A percentile compares a stretch with the other conserved stretches of the same genome.
phyloP scores from a whole-genome alignment of 2,888 invertebrate species.

The Embidobia sp. region DNA sequence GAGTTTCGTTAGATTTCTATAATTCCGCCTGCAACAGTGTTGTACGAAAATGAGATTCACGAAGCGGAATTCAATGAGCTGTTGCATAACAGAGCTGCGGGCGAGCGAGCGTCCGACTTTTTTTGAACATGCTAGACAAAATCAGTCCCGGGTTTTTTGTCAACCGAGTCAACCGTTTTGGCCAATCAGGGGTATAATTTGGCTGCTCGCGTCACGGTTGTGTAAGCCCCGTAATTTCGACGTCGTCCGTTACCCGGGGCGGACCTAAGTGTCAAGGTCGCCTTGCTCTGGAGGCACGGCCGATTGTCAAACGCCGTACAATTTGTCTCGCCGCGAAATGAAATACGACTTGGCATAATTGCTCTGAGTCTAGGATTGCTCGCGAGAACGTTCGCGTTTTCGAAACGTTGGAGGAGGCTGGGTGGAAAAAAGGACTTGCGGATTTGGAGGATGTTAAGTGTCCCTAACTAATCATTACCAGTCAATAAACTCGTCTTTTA shows the following conservation, averaged over 20 bases:
- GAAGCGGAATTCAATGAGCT: no score
- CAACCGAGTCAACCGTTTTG: not conserved
- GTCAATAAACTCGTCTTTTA: conserved; percentile 23
- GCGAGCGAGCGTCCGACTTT: no score
- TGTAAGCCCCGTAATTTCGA: conserved; percentile 15
- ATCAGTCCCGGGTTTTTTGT: conserved; percentile 3
- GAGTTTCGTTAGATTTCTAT: no score
- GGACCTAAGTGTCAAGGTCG: conserved; percentile 10
- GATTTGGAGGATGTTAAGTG: conserved; percentile 9
- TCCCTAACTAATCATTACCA: conserved; percentile 26
- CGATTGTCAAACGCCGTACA: not conserved
- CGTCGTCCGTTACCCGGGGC: not conserved
- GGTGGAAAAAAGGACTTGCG: no score
- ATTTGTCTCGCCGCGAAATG: conserved; percentile 8
- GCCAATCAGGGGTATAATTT: not conserved
- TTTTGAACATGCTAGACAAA: no score
- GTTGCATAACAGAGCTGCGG: no score
- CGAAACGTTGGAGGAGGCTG: no score
- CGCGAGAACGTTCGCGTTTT: not conserved
- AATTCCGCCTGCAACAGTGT: no score
- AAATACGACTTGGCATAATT: not conserved
- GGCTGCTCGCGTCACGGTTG: conserved; percentile 8
- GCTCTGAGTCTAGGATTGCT: not conserved
- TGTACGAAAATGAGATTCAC: no score
- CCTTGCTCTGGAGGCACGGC: not conserved